Base-by-base conservation (phyloP, 2,888 invertebrate genomes). In the Lepidocyrtinus sp. region DNA sequence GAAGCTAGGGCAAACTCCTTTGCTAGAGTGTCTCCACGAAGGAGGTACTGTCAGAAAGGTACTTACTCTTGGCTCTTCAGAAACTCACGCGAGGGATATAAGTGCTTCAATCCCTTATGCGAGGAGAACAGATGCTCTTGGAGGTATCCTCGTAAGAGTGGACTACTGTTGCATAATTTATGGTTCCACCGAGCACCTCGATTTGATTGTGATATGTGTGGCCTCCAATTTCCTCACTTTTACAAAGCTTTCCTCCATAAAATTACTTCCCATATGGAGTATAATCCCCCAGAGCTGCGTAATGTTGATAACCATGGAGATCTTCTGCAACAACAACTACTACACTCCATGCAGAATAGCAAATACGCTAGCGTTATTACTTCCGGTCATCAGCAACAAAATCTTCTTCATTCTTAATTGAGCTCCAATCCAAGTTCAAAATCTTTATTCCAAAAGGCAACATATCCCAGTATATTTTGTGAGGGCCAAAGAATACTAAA, bases 121-220 rank as follows among this genome's bases (percentile, higher is more conserved):
- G 77, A 77, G 64, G 70, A n/a, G n/a, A n/a, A 83, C 22, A 73
- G 74, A 25, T 55, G 55, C 21, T 70, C 63, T 15, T 75, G 82
- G 72, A 77, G 81, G 19, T 85, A 84, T 65, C 76, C 72, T 7
- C 74, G 83, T 9, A 84, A 77, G 46, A 63, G 24, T 12, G 82
- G 80, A 26, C 65, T 80, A 25, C 15, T 80, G 69, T 87, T 91
- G 73, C 91, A 92, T 86, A 88, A 88, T 62, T 87, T 90, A 22
- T 91, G 91, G 91, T 89, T 89, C 76, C 91, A 91, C 87, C 86
- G 87, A 45, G 87, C 87, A 81, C 88, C 87, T 82, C 86, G 87
- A 64, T 90, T 89, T 85, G 87, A 88, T 78, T 91, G 91, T 86
- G 90, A 90, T 85, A 90, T 90, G 84, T 91, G 91, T 86, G 89